Percentiles rank a stretch among this genome's conserved stretches.
Conservation (phyloP, 2,888 invertebrate genomes). For the Magallana nippona region DNA sequence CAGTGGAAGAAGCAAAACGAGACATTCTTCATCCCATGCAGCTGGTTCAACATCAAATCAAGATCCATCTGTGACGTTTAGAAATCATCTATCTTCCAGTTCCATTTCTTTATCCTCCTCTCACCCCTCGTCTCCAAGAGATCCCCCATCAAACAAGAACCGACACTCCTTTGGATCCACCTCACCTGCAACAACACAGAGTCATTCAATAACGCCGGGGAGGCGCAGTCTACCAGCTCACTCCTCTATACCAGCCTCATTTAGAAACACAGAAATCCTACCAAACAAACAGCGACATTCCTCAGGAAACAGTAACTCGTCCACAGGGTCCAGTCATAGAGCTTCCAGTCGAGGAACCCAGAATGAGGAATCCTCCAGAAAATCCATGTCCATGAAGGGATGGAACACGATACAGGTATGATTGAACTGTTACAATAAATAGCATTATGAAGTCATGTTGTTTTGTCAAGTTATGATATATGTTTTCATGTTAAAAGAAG, state of each 20-base stretch:
- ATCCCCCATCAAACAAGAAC: slow-evolving; percentile 1
- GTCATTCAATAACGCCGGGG: not conserved
- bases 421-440: not conserved
- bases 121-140: slow-evolving; percentile 5
- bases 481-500: no score
- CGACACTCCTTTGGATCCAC: slow-evolving; percentile 24
- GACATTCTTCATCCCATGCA: slow-evolving; percentile 18
- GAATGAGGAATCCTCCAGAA: slow-evolving; percentile 13
- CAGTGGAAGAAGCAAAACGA: slow-evolving; percentile 11
- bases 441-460: no score
- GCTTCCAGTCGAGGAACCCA: slow-evolving; percentile 17
- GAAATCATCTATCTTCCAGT: slow-evolving; percentile 18
- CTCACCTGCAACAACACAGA: not conserved
- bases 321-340: not conserved
- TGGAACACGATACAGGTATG: slow-evolving; percentile 7
- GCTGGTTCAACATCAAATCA: not conserved
- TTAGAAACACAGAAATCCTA: slow-evolving; percentile 20
- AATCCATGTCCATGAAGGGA: slow-evolving; percentile 5
- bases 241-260: not conserved
- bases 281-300: slow-evolving; percentile 30
- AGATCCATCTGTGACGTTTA: not conserved
- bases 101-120: not conserved
- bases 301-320: slow-evolving; percentile 5
- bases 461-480: no score
- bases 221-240: slow-evolving; percentile 2